A percentile compares a stretch with the other conserved stretches of the same genome.
Evolutionary conservation across 2,888 invertebrate genomes (phyloP).

Genomic region (Papilio protenor): DNA sequence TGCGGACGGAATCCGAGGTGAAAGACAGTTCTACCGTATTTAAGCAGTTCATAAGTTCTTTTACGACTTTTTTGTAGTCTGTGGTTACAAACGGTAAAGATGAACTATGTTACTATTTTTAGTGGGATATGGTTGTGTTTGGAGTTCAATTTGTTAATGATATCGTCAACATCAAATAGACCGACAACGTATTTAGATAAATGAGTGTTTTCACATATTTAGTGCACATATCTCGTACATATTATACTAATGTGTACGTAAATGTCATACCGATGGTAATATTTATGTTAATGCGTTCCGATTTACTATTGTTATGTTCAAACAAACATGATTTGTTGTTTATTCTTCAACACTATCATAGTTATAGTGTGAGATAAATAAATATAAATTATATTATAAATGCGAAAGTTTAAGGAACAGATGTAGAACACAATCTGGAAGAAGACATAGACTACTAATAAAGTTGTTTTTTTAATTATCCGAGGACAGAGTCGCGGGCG

Average conservation of each 20-base stretch:
- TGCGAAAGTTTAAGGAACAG: no score
- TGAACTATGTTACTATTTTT: background rate
- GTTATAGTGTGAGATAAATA: background rate
- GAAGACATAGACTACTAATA: no score
- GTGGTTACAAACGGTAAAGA: background rate
- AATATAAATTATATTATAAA: background rate
- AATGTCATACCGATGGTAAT: background rate
- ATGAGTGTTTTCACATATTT: background rate
- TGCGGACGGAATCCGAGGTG: no score
- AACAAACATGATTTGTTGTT: slow-evolving; percentile 3
- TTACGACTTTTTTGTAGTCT: background rate
- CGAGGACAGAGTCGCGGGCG: no score
- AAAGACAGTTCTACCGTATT: no score
- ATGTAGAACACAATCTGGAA: no score
- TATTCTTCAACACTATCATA: background rate
- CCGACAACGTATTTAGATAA: slow-evolving; percentile 8
- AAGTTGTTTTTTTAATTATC: no score
- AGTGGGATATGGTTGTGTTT: background rate
- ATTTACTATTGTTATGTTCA: slow-evolving; percentile 3
- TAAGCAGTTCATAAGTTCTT: background rate
- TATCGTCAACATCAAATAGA: slow-evolving; percentile 1
- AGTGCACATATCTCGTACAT: background rate
- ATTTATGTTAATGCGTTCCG: background rate
- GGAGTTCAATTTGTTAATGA: background rate
- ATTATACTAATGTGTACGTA: background rate